A percentile compares a stretch with the other conserved stretches of the same genome.
Conservation (phyloP, 2,113 vertebrate species). For the Pimephales promelas region DNA sequence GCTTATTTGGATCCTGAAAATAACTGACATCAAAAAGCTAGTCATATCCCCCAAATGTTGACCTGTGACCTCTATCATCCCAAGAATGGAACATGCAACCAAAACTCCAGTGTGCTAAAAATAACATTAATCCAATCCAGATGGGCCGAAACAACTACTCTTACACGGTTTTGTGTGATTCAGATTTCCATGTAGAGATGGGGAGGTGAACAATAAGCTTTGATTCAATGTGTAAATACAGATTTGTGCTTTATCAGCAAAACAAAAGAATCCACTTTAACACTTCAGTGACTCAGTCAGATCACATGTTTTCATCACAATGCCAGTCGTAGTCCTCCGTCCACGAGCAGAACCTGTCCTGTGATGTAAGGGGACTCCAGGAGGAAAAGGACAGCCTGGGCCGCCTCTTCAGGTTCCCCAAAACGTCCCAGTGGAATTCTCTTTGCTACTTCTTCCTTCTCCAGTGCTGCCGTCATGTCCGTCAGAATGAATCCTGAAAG, state of each 20-base stretch:
- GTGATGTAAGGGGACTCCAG: slow-evolving; percentile 87
- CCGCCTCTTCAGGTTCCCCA: slow-evolving; percentile 84
- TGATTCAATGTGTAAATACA: neutral
- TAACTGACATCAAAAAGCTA: slow-evolving; percentile 36
- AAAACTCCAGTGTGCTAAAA: slow-evolving; percentile 68
- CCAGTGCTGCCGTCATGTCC: slow-evolving; percentile 87
- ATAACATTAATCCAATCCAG: slow-evolving; percentile 72
- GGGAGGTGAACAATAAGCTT: neutral
- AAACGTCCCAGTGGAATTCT: slow-evolving; percentile 84
- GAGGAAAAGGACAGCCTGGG: slow-evolving; percentile 85
- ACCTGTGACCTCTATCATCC: slow-evolving; percentile 56
- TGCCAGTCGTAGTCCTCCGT: slow-evolving; percentile 88
- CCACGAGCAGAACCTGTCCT: slow-evolving; percentile 87
- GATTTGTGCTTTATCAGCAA: neutral
- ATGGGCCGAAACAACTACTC: slow-evolving; percentile 57
- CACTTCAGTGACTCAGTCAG: neutral
- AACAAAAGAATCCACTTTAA: neutral
- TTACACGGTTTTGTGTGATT: slow-evolving; percentile 22
- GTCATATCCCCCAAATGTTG: slow-evolving; percentile 43
- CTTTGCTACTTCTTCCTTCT: slow-evolving; percentile 74
- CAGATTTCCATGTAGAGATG: neutral
- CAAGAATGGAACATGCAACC: slow-evolving; percentile 50
- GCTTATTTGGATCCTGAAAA: slow-evolving; percentile 9
- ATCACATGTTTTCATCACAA: slow-evolving; percentile 64
- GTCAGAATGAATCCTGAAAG: slow-evolving; percentile 86